phyloP scores from a whole-genome alignment of 2,888 invertebrate genomes.

The Yponomeuta evonymella region DNA sequence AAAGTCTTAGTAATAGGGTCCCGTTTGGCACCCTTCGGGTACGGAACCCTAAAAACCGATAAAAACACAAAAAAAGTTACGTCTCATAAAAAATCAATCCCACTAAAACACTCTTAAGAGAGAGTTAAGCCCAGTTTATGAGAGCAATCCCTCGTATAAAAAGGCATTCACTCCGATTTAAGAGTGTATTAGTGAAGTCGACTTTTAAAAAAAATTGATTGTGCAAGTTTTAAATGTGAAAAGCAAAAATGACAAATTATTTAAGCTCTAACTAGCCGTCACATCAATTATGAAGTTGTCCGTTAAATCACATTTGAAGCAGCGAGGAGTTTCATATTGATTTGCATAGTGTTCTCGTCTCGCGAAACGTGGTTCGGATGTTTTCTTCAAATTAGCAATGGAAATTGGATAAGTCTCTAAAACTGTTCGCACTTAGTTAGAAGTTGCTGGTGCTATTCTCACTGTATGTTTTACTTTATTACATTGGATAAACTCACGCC shows the following conservation, averaged over 20 bases:
- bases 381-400: slow-evolving; percentile 14
- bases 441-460: neutral
- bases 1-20: too few relatives aligned
- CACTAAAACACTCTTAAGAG: too few relatives aligned
- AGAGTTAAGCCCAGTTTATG: too few relatives aligned
- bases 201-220: too few relatives aligned
- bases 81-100: too few relatives aligned
- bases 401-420: slow-evolving; percentile 11
- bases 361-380: neutral
- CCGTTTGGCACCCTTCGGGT: too few relatives aligned
- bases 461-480: neutral
- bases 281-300: neutral
- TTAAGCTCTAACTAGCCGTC: neutral
- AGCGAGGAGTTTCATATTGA: slow-evolving; percentile 13
- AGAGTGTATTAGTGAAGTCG: too few relatives aligned
- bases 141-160: too few relatives aligned
- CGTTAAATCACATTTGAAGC: neutral
- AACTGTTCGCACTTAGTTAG: neutral
- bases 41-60: too few relatives aligned
- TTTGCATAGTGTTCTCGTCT: slow-evolving; percentile 13
- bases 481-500: too few relatives aligned
- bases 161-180: too few relatives aligned
- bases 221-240: neutral
- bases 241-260: neutral
- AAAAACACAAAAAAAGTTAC: too few relatives aligned